Conservation (phyloP, 2,888 invertebrate genomes). For the Parasteatoda lunata region DNA sequence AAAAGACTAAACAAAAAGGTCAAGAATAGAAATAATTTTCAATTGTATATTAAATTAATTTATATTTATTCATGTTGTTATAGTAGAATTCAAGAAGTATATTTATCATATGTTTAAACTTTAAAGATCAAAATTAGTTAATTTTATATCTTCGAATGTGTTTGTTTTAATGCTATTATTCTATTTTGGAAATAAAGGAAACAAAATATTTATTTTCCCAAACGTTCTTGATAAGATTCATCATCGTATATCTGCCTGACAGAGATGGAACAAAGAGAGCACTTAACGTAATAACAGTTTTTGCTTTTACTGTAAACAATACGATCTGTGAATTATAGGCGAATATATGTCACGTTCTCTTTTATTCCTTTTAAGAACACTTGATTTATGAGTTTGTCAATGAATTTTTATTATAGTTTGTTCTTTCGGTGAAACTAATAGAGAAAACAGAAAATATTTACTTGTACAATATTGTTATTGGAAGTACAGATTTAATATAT, state of each 20-base stretch:
- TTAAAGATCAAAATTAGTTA: no score
- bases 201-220: not conserved
- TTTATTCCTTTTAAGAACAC: not conserved
- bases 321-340: not conserved
- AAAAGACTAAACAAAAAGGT: no score
- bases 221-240: conserved; percentile 16
- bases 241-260: conserved; percentile 21
- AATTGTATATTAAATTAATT: no score
- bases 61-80: no score
- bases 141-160: not conserved
- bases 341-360: not conserved
- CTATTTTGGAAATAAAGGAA: not conserved
- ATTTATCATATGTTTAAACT: no score
- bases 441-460: no score
- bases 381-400: conserved; percentile 1
- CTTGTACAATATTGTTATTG: no score
- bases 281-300: conserved; percentile 42
- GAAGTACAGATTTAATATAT: no score
- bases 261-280: conserved; percentile 19
- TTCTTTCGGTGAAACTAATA: no score
- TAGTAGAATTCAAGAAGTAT: no score
- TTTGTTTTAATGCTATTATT: conserved; percentile 14
- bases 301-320: conserved; percentile 28
- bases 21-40: no score
- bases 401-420: not conserved